phyloP scores from a whole-genome alignment of 2,113 vertebrate species.

The Brachypodius melanocephalos region DNA sequence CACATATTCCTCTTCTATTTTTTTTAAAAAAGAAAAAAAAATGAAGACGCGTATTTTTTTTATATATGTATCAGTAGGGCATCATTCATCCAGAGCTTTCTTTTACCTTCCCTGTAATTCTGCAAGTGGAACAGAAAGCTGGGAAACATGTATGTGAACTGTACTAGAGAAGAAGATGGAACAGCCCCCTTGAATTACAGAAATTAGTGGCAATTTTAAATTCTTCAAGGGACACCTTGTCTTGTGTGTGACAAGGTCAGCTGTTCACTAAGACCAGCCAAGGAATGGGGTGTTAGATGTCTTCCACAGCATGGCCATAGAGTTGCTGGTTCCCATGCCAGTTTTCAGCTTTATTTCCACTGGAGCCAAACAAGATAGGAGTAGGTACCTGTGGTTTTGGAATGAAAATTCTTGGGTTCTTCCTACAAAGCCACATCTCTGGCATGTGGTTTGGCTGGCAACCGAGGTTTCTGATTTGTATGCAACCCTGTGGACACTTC shows the following conservation, averaged over 20 bases:
- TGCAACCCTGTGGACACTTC: constrained; percentile 49
- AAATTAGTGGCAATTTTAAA: background rate
- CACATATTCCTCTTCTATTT: background rate
- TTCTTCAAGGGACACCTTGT: background rate
- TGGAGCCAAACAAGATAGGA: constrained; percentile 24
- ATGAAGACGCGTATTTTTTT: too few species aligned
- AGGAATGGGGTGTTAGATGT: background rate
- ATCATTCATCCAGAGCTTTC: background rate
- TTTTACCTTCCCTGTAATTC: background rate
- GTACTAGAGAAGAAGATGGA: background rate
- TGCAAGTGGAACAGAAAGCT: background rate
- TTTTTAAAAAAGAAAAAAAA: background rate
- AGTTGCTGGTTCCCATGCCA: background rate
- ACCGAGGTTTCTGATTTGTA: background rate
- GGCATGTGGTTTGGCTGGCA: constrained; percentile 43
- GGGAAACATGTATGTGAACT: background rate
- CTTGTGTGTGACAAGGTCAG: background rate
- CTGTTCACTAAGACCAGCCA: background rate
- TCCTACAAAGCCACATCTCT: constrained; percentile 51
- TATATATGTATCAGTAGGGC: too few species aligned
- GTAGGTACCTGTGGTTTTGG: constrained; percentile 44
- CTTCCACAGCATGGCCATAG: background rate
- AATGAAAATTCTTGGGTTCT: constrained; percentile 35
- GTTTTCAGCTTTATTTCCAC: background rate
- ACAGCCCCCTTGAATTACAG: background rate